Base-by-base conservation (phyloP, 2,113 vertebrate genomes). In the Xenopus borealis region DNA sequence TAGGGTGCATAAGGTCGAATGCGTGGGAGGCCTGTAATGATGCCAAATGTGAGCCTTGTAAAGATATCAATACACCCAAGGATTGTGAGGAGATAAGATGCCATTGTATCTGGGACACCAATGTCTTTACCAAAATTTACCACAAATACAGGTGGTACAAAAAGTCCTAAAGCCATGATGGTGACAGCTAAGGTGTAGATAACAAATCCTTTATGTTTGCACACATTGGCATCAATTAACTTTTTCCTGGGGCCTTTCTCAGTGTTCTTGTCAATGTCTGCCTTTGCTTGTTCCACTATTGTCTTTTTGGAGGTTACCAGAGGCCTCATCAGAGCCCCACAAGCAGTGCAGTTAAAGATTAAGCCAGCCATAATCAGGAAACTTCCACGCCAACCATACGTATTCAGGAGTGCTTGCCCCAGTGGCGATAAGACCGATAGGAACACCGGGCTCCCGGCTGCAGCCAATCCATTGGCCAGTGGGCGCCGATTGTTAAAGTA, bases 121-220 rank as follows among this genome's bases (percentile, higher is more conserved):
- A 96, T 70, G 85, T 95, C 94, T 85, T 97, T 98, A 71, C 96
- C 95, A 0, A 97, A 97, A 84, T 90, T 98, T 74, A 98, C 96
- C 62, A 98, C 89, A 27, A 27, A 27, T 27, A 27, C 23, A 27
- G 23, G 23, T 27, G 23, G 23, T 27, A 27, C 23, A 27, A 27
- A 98, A 98, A 98, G 91, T 20, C 96, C 96, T 13, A 98, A 86
- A 79, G 98, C 95, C 97, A 98, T 96, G 82, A 97, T 91, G 71
- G 95, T 94, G 2, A 95, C 94, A 0, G 96, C 94, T 13, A 92
- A 19, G 0, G 95, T 87, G 71, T 98, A 98, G 78, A 97, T 89
- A 59, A 94, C 5, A 66, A 98, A 98, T 14, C 95, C 23, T 27
- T 27, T 27, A 27, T 27, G 23, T 27, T 27, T 27, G 23, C 23